Evolutionary conservation across 2,888 invertebrate species (phyloP), one percentile per base, ranked within the genome.

Genomic region (Ypsolopha sequella): DNA sequence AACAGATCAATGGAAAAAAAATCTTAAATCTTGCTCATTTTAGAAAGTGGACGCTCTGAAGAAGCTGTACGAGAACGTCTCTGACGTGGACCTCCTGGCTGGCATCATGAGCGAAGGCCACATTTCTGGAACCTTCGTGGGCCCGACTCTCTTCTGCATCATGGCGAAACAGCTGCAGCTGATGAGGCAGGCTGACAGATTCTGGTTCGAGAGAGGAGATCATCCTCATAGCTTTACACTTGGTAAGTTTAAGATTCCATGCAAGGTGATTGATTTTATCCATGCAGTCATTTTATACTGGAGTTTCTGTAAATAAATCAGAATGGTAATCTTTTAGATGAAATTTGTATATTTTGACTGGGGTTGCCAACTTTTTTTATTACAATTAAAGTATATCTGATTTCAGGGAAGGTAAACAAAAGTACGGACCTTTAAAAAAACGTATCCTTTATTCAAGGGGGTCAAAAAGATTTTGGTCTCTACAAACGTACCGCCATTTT

Each of bases 201-300:
- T 79, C 55, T 80, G 79, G 80, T 79, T 67, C 41, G 80, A 81
- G 50, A 69, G 80, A 52, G 78, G 79, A 0, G 73, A 79, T 51
- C 78, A 81, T 54, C 57, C 68, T 10, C 80, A 80, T 52, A 80
- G 80, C 51, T 68, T 80, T 13, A 68, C 65, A 47, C 56, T 67
- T 41, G 56, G 80, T 81, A 60, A 64, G 73, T 4, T 24, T 24
- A 11, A 43, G 3, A 13, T 43, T 43, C 6, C 11, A 13, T 24
- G 24, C 24, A 24, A 24, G 24, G 24, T 24, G 6, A 11, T 6
- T 38, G 39, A 2, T 38, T 38, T 39, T 9, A 7, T 39, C 41
- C 41, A 7, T n/a, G 41, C 11, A 7, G 2, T 11, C 41, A n/a
- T 2, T 24, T 24, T 24, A 24, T 24, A 24, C 24, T 3, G 24